Base-by-base conservation (phyloP, 2,888 invertebrate genomes). In the Amorpha juglandis region DNA sequence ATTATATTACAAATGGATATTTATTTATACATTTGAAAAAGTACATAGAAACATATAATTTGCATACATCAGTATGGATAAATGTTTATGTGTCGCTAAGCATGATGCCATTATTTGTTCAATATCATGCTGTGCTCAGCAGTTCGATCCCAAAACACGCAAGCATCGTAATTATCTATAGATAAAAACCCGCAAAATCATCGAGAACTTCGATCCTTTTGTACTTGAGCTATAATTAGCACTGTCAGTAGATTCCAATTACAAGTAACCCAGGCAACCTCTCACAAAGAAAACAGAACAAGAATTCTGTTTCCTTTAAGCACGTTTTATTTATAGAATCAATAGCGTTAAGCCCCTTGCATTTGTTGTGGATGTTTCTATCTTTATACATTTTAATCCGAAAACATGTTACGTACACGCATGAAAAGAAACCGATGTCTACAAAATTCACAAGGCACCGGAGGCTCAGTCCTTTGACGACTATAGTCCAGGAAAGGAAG, bases 321-420 rank as follows among this genome's bases (percentile, higher is more conserved):
- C 55, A 65, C 52, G 52, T 62, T 63, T 35, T 67, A 71, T 71
- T 71, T 71, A 67, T 7, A 55, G 66, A 42, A 11, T 58, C 42
- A 38, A 42, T 58, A 12, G 58, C 19, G 19, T 42, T 38, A 58
- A 42, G 19, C 42, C 12, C 58, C 42, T 53, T 53, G 53, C 27
- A 14, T 33, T 52, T 27, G 27, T 52, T 33, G 35, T 53, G 21
- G 12, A 16, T n/a, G 12, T 42, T 58, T 11, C 38, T 6, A 58
- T 42, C 58, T 21, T 8, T n/a, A 19, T 42, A 58, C 12, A 38
- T 58, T 58, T 38, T 58, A 12, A n/a, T 7, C 12, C 0, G 19
- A 11, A 16, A 42, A 42, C 0, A 55, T 7, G n/a, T 55, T 38
- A 16, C 9, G 9, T 35, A 0, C n/a, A 4, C 45, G 35, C 35